A percentile compares a stretch with the other conserved stretches of the same genome.
phyloP scores from a whole-genome alignment of 2,888 invertebrate species.

The Caenorhabditis sp. region DNA sequence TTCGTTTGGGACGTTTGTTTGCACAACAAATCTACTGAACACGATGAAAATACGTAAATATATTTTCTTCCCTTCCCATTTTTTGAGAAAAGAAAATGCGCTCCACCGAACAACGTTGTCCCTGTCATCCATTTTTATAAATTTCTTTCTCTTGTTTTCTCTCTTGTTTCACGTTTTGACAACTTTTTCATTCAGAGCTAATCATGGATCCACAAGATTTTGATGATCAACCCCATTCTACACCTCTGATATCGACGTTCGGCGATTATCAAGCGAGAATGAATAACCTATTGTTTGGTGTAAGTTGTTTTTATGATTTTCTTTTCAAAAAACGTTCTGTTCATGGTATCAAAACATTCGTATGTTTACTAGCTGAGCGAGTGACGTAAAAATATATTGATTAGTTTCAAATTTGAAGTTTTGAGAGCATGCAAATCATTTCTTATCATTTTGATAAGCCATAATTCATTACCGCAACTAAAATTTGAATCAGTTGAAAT shows the following conservation, averaged over 20 bases:
- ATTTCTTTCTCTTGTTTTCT: not conserved
- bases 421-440: conserved; percentile 6
- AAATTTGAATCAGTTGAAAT: not conserved
- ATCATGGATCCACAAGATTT: conserved; percentile 6
- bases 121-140: not conserved
- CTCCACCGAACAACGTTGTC: not conserved
- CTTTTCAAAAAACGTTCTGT: no score
- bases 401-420: not conserved
- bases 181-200: not conserved
- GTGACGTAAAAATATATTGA: conserved; percentile 9
- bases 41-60: not conserved
- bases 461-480: conserved; percentile 2
- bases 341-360: not conserved
- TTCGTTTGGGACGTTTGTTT: not conserved
- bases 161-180: not conserved
- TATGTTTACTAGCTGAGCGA: not conserved
- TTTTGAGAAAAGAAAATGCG: conserved; percentile 2
- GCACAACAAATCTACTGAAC: not conserved
- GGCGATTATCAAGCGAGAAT: not conserved
- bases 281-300: not conserved
- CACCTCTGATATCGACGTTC: not conserved
- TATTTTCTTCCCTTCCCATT: not conserved
- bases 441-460: conserved; percentile 7
- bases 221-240: not conserved
- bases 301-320: not conserved